These are phyloP conservation scores for Artemia sp. DNA, from an alignment of 2,888 invertebrate genomes.

Conservation along the genomic window DNA sequence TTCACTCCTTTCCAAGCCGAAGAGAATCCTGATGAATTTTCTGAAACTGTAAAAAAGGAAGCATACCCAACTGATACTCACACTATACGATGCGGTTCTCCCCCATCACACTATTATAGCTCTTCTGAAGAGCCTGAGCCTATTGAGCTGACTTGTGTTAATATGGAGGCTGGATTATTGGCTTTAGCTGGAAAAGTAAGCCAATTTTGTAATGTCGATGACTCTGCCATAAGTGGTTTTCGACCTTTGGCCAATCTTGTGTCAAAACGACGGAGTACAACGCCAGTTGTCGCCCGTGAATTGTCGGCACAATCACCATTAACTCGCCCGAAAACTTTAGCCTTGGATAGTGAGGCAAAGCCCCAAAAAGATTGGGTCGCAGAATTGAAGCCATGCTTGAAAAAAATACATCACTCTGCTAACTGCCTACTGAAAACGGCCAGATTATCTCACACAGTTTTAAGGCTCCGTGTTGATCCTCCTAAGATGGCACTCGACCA, in stretches of 20 bases:
- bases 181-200: constrained; percentile 67
- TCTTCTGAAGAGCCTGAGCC: constrained; percentile 67
- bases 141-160: constrained; percentile 64
- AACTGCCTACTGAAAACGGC: constrained; percentile 46
- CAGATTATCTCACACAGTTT: constrained; percentile 26
- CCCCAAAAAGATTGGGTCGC: constrained; percentile 48
- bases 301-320: neutral
- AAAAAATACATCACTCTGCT: constrained; percentile 60
- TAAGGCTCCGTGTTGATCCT: constrained; percentile 23
- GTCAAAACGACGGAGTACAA: constrained; percentile 23
- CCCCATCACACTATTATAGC: constrained; percentile 57
- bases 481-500: constrained; percentile 17
- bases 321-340: neutral
- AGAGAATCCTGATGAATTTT: constrained; percentile 13
- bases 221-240: constrained; percentile 29
- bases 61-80: constrained; percentile 28
- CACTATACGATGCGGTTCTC: constrained; percentile 35
- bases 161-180: constrained; percentile 72
- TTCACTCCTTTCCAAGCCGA: neutral
- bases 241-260: constrained; percentile 22
- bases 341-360: neutral
- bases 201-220: constrained; percentile 54
- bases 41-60: neutral
- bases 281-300: constrained; percentile 11
- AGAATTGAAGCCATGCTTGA: constrained; percentile 57